These are phyloP conservation scores for Thera britannica DNA, from an alignment of 2,888 invertebrate species.

Conservation along the genomic window DNA sequence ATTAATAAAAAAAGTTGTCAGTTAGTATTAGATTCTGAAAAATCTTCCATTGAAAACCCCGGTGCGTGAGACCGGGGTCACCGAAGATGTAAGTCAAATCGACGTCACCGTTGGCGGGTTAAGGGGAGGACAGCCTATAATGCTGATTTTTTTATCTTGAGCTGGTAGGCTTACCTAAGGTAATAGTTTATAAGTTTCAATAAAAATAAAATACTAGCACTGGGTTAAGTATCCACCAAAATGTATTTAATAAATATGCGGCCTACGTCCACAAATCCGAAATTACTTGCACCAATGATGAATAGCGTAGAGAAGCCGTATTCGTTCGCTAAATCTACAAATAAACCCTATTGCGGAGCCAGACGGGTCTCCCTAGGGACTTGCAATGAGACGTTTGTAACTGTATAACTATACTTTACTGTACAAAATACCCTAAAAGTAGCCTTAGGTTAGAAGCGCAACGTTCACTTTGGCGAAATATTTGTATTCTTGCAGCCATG, in stretches of 20 bases:
- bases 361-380: slow-evolving; percentile 56
- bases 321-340: slow-evolving; percentile 62
- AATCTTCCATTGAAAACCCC: no score
- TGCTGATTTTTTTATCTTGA: no score
- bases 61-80: no score
- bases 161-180: no score
- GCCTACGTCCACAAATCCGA: slow-evolving; percentile 47
- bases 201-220: no score
- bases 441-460: slow-evolving; percentile 26
- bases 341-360: slow-evolving; percentile 55
- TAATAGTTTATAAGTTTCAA: no score
- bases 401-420: slow-evolving; percentile 33
- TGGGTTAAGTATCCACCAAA: no score
- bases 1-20: no score
- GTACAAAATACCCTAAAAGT: slow-evolving; percentile 32
- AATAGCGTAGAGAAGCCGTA: slow-evolving; percentile 62
- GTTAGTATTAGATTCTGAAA: no score
- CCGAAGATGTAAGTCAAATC: no score
- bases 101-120: no score
- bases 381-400: slow-evolving; percentile 35
- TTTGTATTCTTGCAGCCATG: slow-evolving; percentile 26
- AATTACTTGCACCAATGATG: slow-evolving; percentile 56
- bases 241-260: slow-evolving; percentile 4
- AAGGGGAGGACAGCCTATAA: no score
- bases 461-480: slow-evolving; percentile 30